phyloP scores from a whole-genome alignment of 2,888 invertebrate genomes.

The Drosophila anomalata region DNA sequence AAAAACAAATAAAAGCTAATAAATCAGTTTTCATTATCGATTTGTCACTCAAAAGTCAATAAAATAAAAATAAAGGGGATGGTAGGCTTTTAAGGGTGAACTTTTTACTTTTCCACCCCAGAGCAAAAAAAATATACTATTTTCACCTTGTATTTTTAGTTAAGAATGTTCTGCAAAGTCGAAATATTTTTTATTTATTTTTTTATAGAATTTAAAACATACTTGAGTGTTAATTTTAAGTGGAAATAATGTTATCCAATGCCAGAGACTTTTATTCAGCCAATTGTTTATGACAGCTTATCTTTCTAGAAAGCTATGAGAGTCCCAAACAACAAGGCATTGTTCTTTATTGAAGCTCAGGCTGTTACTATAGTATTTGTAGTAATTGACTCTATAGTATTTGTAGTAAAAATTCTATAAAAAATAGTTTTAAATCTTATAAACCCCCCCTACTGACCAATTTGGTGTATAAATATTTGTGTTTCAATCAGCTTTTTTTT shows the following conservation, averaged over 20 bases:
- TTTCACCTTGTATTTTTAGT: not conserved
- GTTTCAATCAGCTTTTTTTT: not conserved
- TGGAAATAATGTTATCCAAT: not conserved
- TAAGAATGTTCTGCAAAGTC: not conserved
- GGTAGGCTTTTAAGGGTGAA: not conserved
- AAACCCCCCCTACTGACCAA: too few species aligned
- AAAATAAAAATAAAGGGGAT: not conserved
- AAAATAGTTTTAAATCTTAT: too few species aligned
- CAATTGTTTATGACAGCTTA: not conserved
- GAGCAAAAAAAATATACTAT: not conserved
- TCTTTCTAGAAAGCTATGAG: constrained; percentile 1
- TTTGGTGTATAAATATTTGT: not conserved
- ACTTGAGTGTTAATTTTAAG: not conserved
- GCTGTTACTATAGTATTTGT: not conserved
- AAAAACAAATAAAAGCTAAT: not conserved
- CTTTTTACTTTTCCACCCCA: not conserved
- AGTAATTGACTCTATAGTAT: too few species aligned
- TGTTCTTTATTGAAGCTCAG: not conserved
- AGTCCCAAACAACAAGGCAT: not conserved
- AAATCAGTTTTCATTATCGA: not conserved
- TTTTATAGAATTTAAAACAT: not conserved
- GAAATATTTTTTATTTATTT: not conserved
- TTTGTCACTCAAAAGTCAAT: not conserved
- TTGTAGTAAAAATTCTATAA: too few species aligned
- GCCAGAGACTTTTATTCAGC: not conserved